phyloP scores from a whole-genome alignment of 1,140 invertebrate genomes.

The Euwallacea fornicatus region DNA sequence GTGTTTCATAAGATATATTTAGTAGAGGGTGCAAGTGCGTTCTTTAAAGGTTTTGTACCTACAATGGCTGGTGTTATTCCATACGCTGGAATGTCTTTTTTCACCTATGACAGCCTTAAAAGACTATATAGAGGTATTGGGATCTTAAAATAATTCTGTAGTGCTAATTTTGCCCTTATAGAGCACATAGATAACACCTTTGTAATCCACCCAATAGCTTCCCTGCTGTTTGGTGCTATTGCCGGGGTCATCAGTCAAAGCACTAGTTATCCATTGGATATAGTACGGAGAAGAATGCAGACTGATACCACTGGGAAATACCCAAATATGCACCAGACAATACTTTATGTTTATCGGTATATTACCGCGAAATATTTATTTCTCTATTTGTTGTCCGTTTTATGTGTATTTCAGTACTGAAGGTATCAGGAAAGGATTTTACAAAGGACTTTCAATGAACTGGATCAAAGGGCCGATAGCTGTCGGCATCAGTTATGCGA shows the following conservation, averaged over 20 bases:
- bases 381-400: not conserved
- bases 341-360: constrained; percentile 66
- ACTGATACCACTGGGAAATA: constrained; percentile 67
- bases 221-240: constrained; percentile 82
- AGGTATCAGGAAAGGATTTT: constrained; percentile 87
- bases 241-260: constrained; percentile 95
- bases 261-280: constrained; percentile 93
- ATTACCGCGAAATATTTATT: not conserved
- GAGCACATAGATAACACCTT: constrained; percentile 44
- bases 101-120: constrained; percentile 95
- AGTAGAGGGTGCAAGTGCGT: constrained; percentile 75
- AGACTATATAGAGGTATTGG: constrained; percentile 72
- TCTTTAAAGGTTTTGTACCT: constrained; percentile 88
- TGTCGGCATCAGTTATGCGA: constrained; percentile 97
- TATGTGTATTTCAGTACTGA: constrained; percentile 66
- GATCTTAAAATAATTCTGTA: not conserved
- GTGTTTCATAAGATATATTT: constrained; percentile 83
- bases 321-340: constrained; percentile 63
- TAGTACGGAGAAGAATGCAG: constrained; percentile 85
- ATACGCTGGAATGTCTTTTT: constrained; percentile 97
- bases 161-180: constrained; percentile 34
- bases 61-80: constrained; percentile 94
- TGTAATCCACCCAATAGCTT: constrained; percentile 61
- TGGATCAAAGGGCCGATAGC: constrained; percentile 99
- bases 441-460: constrained; percentile 98